Percentiles rank a stretch among this genome's conserved stretches.
Conservation (phyloP, 23 tunicate species). For the Diplosoma virens region DNA sequence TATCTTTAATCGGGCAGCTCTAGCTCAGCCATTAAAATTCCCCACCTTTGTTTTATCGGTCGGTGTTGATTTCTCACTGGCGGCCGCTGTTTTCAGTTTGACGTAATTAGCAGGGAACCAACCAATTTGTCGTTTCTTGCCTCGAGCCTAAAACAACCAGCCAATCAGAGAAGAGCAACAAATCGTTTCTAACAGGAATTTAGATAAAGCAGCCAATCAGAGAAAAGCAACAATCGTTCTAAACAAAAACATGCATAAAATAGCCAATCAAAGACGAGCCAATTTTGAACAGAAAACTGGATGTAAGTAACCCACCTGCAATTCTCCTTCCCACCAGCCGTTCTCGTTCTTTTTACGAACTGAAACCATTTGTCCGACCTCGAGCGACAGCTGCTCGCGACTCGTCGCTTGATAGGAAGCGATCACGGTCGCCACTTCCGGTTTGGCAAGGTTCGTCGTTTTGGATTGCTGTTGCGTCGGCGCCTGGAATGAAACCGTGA, state of each 20-base stretch:
- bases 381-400: constrained; percentile 66
- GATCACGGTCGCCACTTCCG: constrained; percentile 82
- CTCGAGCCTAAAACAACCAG: constrained; percentile 59
- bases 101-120: constrained; percentile 98
- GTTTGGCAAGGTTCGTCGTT: constrained; percentile 39
- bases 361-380: constrained; percentile 58
- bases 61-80: constrained; percentile 40
- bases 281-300: too few relatives aligned
- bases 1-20: too few relatives aligned
- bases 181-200: too few relatives aligned
- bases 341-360: constrained; percentile 74
- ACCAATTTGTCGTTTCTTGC: constrained; percentile 84
- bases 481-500: too few relatives aligned
- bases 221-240: too few relatives aligned
- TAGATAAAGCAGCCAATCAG: neutral
- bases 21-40: too few relatives aligned
- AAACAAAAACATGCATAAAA: neutral
- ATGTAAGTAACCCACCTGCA: constrained; percentile 62
- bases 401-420: constrained; percentile 70
- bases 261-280: neutral
- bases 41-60: constrained; percentile 38
- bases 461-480: constrained; percentile 2
- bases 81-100: constrained; percentile 50
- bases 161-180: too few relatives aligned
- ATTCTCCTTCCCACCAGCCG: constrained; percentile 98